Base-by-base conservation (phyloP, 1,140 invertebrate species). In the Nephila pilipes region DNA sequence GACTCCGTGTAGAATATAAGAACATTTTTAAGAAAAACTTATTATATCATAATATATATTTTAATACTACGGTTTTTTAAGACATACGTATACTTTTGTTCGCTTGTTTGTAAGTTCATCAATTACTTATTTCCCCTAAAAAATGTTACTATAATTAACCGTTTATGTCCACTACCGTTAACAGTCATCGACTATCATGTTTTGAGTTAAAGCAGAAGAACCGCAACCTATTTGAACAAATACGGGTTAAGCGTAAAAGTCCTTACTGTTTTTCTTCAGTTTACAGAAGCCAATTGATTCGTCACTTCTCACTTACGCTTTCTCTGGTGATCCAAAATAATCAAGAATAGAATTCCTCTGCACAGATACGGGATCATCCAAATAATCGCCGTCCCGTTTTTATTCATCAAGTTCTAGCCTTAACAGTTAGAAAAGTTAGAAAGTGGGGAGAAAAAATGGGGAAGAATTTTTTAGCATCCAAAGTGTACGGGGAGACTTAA, bases 211-310 rank as follows among this genome's bases (percentile, higher is more conserved):
- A 36, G 5, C 29, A 36, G 36, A 65, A 32, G 1, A 75, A 18
- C 18, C 16, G 3, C 69, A 75, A 18, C 18, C 14, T 16, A 16
- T 32, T 75, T 29, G 16, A 29, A 75, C 29, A 32, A 75, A 75
- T 36, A 36, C 18, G 69, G 10, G 22, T 25, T 25, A 55, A 83
- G 10, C n/a, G 22, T 12, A 25, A 38, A 83, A 55, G 5, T 55
- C 20, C 32, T 75, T 75, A 75, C 22, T 25, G 32, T 29, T 8
- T 22, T 12, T n/a, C 80, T 25, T 38, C 10, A 14, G 54, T 83
- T 83, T 83, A 25, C 80, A 83, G 38, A 54, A 69, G 22, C 60
- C 60, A 65, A 87, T 87, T 87, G 85, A 87, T 65, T 46, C 65
- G 22, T 87, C 38, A 87, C 57, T 32, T 58, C 38, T 29, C 60